These are phyloP conservation scores for Oceanodroma tethys DNA, from an alignment of 2,113 vertebrate species.

Conservation along the genomic window DNA sequence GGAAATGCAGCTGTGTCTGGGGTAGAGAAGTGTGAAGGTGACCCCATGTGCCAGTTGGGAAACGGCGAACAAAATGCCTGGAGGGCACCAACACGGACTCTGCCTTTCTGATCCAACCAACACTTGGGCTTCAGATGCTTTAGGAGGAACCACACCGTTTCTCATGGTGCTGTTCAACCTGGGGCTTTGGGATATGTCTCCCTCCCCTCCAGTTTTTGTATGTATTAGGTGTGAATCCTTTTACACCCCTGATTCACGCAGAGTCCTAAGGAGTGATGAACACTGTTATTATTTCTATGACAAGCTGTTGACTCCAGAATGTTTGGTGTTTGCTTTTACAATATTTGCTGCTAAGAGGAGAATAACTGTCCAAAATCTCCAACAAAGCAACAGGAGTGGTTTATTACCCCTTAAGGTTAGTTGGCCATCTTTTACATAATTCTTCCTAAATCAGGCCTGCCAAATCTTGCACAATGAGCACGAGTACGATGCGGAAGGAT, in stretches of 20 bases:
- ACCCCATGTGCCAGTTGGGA: not conserved
- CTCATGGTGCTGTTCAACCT: not conserved
- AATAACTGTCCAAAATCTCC: not conserved
- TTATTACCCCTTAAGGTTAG: not conserved
- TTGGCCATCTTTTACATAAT: not conserved
- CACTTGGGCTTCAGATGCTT: not conserved
- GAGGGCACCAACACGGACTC: fast-evolving
- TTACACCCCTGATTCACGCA: not conserved
- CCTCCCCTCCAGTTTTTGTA: not conserved
- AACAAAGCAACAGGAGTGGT: not conserved
- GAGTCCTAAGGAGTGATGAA: not conserved
- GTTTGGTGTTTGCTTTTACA: not conserved
- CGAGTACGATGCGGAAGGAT: not conserved
- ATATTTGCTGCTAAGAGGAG: not conserved
- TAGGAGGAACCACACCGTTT: not conserved
- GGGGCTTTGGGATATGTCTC: not conserved
- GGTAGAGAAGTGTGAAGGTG: not conserved
- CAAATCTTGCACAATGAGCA: not conserved
- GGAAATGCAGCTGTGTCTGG: not conserved
- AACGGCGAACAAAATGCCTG: not conserved
- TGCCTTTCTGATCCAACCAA: not conserved
- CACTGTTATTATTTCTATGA: not conserved
- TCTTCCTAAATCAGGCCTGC: not conserved
- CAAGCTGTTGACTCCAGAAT: not conserved
- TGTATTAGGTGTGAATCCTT: not conserved